A percentile compares a stretch with the other conserved stretches of the same genome.
These are phyloP conservation scores for Mus musculus DNA, from an alignment of 2,113 vertebrate genomes.

Conservation along the genomic window DNA sequence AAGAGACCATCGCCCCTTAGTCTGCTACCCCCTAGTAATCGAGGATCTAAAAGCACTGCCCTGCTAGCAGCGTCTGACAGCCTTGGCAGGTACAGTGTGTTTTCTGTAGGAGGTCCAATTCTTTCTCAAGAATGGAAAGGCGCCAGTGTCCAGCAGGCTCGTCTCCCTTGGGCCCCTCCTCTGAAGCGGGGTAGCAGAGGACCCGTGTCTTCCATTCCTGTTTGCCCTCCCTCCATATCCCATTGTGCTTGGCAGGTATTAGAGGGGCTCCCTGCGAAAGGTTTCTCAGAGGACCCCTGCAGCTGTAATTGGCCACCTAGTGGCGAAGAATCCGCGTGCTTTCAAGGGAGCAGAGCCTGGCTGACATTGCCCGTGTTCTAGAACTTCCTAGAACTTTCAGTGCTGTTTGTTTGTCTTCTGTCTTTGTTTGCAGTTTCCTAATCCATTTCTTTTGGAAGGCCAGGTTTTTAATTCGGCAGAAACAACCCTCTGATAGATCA, in stretches of 20 bases:
- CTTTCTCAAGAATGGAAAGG: not conserved
- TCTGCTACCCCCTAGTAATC: not conserved
- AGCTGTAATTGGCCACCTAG: not conserved
- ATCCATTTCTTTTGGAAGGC: not conserved
- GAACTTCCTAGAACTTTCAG: conserved; percentile 72
- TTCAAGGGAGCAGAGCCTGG: not conserved
- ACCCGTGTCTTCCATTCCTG: not conserved
- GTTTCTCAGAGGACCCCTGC: not conserved
- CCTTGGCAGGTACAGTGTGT: not conserved
- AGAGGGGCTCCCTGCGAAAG: not conserved
- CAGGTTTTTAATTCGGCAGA: not conserved
- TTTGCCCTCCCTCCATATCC: not conserved
- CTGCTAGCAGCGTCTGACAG: not conserved
- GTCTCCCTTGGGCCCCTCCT: not conserved
- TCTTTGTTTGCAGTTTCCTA: not conserved
- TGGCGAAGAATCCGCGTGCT: not conserved
- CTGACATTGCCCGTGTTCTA: conserved; percentile 42
- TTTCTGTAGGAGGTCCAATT: not conserved
- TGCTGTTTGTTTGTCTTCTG: not conserved
- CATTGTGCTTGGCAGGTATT: not conserved
- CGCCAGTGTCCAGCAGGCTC: not conserved
- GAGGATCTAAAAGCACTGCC: not conserved
- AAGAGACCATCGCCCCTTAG: not conserved
- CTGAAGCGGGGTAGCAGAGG: not conserved
- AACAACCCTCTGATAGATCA: not conserved